Conservation (phyloP, 2,113 vertebrate genomes). For the Aegotheles bennettii region DNA sequence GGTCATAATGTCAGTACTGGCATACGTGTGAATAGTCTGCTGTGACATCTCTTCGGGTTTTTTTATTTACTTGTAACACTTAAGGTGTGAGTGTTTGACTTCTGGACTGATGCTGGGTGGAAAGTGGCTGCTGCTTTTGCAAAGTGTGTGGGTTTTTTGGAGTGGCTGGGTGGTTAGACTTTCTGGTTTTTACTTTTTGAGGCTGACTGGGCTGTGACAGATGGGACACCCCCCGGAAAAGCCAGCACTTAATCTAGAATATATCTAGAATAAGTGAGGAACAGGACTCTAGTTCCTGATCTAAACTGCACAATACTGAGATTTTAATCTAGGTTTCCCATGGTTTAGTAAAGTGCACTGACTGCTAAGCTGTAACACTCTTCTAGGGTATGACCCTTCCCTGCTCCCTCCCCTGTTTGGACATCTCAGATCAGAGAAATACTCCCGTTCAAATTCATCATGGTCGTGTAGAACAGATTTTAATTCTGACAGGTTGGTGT, state of each 20-base stretch:
- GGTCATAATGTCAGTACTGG: background rate
- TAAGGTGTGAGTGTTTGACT: background rate
- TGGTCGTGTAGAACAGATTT: background rate
- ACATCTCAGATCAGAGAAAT: background rate
- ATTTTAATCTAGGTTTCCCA: background rate
- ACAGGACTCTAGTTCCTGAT: background rate
- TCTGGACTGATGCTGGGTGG: background rate
- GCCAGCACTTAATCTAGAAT: background rate
- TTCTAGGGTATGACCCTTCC: background rate
- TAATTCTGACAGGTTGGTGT: background rate
- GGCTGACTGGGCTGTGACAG: background rate
- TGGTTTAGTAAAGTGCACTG: background rate
- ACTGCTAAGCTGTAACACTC: background rate
- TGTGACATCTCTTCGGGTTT: background rate
- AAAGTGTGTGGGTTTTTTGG: fast-evolving
- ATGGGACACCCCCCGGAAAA: background rate
- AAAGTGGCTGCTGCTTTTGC: background rate
- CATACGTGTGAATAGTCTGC: background rate
- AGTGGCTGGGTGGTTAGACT: background rate
- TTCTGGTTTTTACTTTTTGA: background rate
- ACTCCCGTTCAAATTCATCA: background rate
- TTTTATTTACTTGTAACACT: background rate
- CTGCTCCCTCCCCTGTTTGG: background rate
- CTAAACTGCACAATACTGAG: background rate
- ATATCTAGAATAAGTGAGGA: background rate